Base-by-base conservation (phyloP, 1,140 invertebrate genomes). In the Choristoneura fumiferana region DNA sequence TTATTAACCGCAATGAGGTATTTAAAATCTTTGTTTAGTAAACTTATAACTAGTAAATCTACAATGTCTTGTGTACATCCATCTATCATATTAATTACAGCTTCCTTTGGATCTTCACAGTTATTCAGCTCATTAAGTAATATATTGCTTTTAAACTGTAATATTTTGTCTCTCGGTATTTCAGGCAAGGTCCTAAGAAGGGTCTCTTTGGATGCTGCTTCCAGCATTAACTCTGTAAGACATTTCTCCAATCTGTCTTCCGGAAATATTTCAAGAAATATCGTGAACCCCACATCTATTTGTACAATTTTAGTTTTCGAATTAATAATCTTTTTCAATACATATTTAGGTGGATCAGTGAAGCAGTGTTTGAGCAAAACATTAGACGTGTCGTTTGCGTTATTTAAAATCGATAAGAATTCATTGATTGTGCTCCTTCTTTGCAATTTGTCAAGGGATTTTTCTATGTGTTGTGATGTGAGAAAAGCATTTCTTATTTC, bases 401-500 rank as follows among this genome's bases (percentile, higher is more conserved):
- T 69, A 56, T 71, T 70, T 10, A 86, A 52, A 14, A 58, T 53
- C 10, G 61, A 45, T 13, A 85, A 38, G 60, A 88, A 84, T 18
- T 83, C 75, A 49, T 67, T 61, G 49, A 78, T 54, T 13, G 76
- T 14, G 10, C 62, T 63, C 8, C 60, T 60, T 57, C 78, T 72
- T 60, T 87, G 69, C 9, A 90, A 71, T 67, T 78, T 83, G 54
- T 76, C 58, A 5, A 89, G 63, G 60, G 76, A 77, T 63, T 85
- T 89, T 71, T 92, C 91, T 38, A 92, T 73, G 63, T 89, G 90
- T 55, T 71, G 59, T 8, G 87, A 83, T 43, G 87, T 73, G 60
- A 87, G 62, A 69, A 92, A 90, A n/a, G 84, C 78, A 65, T 77
- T 90, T 71, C 71, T 80, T n/a, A 92, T 80, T 68, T 90, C 85